Conservation (phyloP, 2,888 invertebrate species). For the Cremastinae sp. region DNA sequence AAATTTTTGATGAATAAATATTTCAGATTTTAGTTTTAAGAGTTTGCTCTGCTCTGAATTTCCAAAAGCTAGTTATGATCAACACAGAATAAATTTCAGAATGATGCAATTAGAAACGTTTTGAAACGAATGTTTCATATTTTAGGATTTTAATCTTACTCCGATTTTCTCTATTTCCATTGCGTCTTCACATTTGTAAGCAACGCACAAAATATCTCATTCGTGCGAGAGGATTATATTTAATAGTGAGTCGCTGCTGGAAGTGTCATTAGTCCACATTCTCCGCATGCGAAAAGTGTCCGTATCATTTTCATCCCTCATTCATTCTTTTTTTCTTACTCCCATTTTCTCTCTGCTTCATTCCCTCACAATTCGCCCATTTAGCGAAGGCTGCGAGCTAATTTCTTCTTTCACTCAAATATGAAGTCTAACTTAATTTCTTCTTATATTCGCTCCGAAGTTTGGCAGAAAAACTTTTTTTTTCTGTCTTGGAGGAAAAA, state of each 20-base stretch:
- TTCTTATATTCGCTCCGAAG: conserved; percentile 28
- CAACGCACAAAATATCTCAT: conserved; percentile 50
- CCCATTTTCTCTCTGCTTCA: conserved; percentile 16
- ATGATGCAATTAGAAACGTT: no score
- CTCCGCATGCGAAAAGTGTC: conserved; percentile 4
- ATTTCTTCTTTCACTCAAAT: conserved; percentile 32
- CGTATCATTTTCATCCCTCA: conserved; percentile 34
- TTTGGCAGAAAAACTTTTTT: conserved; percentile 9
- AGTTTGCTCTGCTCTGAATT: no score
- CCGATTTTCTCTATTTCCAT: neutral
- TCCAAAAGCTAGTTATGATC: no score
- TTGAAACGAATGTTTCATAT: conserved; percentile 3
- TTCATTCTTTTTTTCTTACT: conserved; percentile 23
- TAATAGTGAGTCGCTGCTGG: conserved; percentile 34
- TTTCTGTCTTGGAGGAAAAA: neutral
- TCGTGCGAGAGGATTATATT: conserved; percentile 44
- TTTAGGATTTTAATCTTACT: conserved; percentile 2
- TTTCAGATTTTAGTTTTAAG: no score
- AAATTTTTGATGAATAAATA: no score
- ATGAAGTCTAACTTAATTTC: conserved; percentile 41
- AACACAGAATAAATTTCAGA: no score
- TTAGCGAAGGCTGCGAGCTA: conserved; percentile 9
- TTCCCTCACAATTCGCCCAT: conserved; percentile 24
- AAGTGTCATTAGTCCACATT: conserved; percentile 54
- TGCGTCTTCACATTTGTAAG: neutral